Evolutionary conservation across 2,113 vertebrate species (phyloP).

Genomic region (Dissostichus mawsoni): DNA sequence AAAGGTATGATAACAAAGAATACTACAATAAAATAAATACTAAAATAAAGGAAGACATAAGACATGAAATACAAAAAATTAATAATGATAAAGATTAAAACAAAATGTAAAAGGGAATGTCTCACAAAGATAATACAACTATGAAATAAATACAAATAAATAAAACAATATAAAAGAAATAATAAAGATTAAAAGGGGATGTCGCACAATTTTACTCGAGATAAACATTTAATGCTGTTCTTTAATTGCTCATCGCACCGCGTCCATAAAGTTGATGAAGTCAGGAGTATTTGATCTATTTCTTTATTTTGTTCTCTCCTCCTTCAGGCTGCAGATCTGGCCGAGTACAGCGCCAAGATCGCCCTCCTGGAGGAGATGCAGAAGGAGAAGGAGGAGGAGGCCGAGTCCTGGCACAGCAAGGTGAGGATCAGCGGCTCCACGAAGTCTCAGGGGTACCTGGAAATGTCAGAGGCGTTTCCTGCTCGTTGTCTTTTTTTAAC

Average conservation of each 20-base stretch:
- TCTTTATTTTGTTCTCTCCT: conserved; percentile 9
- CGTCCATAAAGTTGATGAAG: neutral
- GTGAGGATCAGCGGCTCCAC: conserved; percentile 66
- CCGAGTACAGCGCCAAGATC: conserved; percentile 91
- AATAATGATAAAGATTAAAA: too few species aligned
- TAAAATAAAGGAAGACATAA: too few species aligned
- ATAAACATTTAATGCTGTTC: neutral
- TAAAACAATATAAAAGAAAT: too few species aligned
- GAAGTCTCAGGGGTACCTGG: neutral
- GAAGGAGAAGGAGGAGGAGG: conserved; percentile 89
- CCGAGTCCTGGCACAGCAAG: conserved; percentile 90
- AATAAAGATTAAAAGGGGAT: too few species aligned
- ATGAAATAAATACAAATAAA: too few species aligned
- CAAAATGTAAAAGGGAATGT: too few species aligned
- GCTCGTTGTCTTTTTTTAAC: neutral
- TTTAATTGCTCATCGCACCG: neutral
- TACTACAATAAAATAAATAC: too few species aligned
- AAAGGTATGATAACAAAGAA: too few species aligned
- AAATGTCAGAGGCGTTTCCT: neutral
- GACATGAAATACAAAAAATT: too few species aligned
- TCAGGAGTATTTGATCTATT: neutral
- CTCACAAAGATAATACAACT: too few species aligned
- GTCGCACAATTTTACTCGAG: too few species aligned
- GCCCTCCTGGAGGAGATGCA: conserved; percentile 89
- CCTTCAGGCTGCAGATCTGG: conserved; percentile 90